Evolutionary conservation across 2,888 invertebrate genomes (phyloP).

Genomic region (Eristalis intricaria): DNA sequence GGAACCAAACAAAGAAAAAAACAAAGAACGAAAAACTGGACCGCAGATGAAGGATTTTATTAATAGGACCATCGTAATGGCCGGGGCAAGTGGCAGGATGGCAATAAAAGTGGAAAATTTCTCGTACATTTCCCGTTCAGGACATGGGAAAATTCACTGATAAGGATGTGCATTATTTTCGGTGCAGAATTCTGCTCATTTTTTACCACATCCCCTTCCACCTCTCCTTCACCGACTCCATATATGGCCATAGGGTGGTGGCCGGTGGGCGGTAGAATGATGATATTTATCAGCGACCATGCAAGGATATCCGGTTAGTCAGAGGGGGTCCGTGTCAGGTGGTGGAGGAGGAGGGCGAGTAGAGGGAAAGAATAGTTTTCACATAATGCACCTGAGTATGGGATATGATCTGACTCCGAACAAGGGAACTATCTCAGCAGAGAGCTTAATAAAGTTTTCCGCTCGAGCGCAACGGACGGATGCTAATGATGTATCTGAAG

Average conservation of each 20-base stretch:
- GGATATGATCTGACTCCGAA: neutral
- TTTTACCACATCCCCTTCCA: neutral
- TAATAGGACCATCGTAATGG: slow-evolving; percentile 6
- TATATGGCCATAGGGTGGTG: neutral
- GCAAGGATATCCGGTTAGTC: neutral
- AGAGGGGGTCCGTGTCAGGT: too few species aligned
- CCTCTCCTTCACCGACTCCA: too few species aligned
- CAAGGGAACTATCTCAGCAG: neutral
- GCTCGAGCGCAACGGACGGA: neutral
- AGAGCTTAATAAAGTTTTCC: slow-evolving; percentile 2
- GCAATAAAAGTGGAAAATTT: slow-evolving; percentile 45
- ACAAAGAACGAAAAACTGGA: slow-evolving; percentile 11
- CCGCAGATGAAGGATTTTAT: slow-evolving; percentile 38
- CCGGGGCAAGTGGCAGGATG: neutral
- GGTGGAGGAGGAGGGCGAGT: neutral
- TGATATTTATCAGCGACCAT: neutral
- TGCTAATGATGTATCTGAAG: slow-evolving; percentile 22
- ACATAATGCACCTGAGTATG: neutral
- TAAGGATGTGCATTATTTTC: slow-evolving; percentile 49
- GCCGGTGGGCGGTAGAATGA: neutral
- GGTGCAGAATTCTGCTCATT: neutral
- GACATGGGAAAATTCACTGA: slow-evolving; percentile 40
- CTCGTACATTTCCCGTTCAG: slow-evolving; percentile 26
- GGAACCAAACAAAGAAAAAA: slow-evolving; percentile 15
- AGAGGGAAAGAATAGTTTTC: neutral